Evolutionary conservation across 64 coral and sea anemone species (phyloP), one percentile per base, ranked within the genome.

Genomic region (Actinia tenebrosa): DNA sequence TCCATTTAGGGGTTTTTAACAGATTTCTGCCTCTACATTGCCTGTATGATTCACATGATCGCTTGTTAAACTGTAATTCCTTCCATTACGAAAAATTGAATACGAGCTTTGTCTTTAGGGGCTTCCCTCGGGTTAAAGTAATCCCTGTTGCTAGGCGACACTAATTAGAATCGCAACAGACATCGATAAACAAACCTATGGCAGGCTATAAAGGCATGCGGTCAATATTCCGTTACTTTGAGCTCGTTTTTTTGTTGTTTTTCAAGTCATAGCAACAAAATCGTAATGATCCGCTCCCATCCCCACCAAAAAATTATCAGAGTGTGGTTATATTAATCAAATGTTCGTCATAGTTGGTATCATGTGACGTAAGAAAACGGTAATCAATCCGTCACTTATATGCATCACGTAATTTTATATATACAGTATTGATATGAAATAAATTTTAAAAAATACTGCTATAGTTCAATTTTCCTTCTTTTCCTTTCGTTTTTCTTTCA

Each of bases 71-170:
- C 30, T 37, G 1, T 37, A 75, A 75, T 81, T 53, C 43, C 79
- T 53, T 81, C 20, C 44, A 81, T 50, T 45, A 50, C 30, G 18
- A 16, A 14, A 81, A 9, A 53, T 66, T n/a, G 63, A 66, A 66
- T 20, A 9, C 20, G 4, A 66, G 19, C 79, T 81, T 81, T 46
- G 77, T 79, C 19, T 44, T 9, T 5, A 81, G 46, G 14, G 42
- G 79, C 79, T 50, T 53, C 79, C 17, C 5, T 53, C 45, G 79
- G 22, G 45, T 20, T 20, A 53, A 6, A 50, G 63, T 81, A 53
- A 81, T 81, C 50, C 27, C 79, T 1, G 79, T 81, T 81, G 46
- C 79, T 53, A 81, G 22, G 79, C 79, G 50, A 81, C 79, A 18
- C 3, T 44, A 50, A 81, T 81, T 81, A 53, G 46, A 50, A 53